Percentiles rank a stretch among this genome's conserved stretches.
phyloP scores from a whole-genome alignment of 2,113 vertebrate genomes.

The Cepphus grylle region DNA sequence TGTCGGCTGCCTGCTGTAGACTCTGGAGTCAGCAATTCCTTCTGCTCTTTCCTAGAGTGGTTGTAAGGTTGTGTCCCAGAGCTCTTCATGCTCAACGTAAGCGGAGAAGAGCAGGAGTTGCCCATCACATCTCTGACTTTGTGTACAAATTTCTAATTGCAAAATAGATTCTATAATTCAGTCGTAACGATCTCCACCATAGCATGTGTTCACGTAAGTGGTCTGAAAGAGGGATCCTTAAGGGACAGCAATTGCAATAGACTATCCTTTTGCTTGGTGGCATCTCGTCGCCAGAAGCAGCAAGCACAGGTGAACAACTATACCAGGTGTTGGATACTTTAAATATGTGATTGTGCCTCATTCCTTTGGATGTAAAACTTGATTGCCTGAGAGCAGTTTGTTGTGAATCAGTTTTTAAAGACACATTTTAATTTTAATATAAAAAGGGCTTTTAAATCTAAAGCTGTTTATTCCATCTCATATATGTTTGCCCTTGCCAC shows the following conservation, averaged over 20 bases:
- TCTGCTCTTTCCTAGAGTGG: not conserved
- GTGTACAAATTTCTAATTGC: not conserved
- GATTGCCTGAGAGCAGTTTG: not conserved
- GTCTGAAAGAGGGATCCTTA: not conserved
- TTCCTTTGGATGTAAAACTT: not conserved
- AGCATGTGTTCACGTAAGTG: not conserved
- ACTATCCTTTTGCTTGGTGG: not conserved
- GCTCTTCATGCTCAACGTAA: not conserved
- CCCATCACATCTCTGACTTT: not conserved
- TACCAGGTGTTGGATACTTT: not conserved
- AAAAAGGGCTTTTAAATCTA: not conserved
- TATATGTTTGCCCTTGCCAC: not conserved
- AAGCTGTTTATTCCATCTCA: not conserved
- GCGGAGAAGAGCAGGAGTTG: not conserved
- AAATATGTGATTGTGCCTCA: not conserved
- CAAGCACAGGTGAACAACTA: not conserved
- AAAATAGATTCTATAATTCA: not conserved
- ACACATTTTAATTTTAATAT: not conserved
- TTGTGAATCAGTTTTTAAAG: not conserved
- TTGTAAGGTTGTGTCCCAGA: not conserved
- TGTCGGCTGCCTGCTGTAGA: not conserved
- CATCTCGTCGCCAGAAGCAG: not conserved
- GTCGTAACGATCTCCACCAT: not conserved
- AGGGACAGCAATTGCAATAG: not conserved
- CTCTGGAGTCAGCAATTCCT: not conserved